A percentile compares a stretch with the other conserved stretches of the same genome.
Evolutionary conservation across 2,113 vertebrate genomes (phyloP).

Genomic region (Pedionomus torquatus): DNA sequence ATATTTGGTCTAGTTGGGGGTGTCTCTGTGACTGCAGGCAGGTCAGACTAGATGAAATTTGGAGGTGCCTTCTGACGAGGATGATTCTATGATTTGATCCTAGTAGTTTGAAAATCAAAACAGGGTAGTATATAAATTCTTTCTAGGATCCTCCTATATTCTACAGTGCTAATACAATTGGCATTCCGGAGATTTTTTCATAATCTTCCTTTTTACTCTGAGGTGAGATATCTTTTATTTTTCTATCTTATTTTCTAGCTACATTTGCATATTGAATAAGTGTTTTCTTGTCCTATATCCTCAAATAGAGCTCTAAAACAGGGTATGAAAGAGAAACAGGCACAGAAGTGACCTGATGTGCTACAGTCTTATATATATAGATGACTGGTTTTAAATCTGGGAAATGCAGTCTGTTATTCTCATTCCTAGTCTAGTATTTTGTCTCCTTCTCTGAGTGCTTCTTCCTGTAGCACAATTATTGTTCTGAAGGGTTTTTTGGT

Average conservation of each 20-base stretch:
- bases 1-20: too few relatives aligned
- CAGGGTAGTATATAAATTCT: fast-evolving
- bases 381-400: background rate
- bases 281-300: background rate
- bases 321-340: background rate
- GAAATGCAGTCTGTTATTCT: background rate
- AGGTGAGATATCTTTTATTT: background rate
- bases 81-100: too few relatives aligned
- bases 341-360: background rate
- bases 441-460: background rate
- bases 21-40: too few relatives aligned
- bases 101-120: background rate
- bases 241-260: background rate
- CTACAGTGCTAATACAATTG: fast-evolving
- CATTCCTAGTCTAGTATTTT: background rate
- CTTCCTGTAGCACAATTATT: background rate
- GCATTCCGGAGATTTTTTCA: background rate
- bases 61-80: too few relatives aligned
- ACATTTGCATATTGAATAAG: background rate
- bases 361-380: background rate
- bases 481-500: background rate
- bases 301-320: background rate
- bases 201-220: fast-evolving
- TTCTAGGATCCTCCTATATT: background rate
- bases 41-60: too few relatives aligned